Evolutionary conservation across 2,888 invertebrate genomes (phyloP), one percentile per base, ranked within the genome.

Genomic region (Geophilus truncorum): DNA sequence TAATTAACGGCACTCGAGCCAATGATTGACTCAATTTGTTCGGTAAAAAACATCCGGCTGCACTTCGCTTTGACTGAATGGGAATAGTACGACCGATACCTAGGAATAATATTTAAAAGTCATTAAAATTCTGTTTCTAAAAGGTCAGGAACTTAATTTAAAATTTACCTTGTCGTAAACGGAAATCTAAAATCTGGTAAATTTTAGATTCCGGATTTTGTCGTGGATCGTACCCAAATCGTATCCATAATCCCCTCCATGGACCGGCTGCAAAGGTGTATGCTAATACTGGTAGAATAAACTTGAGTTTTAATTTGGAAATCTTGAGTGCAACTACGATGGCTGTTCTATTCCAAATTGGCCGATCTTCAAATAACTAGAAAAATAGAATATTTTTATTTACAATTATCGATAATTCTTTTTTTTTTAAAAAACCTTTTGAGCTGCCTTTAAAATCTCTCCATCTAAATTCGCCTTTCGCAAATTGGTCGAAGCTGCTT

Each of bases 191-290:
- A 1, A 93, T 93, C 88, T 99, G 98, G 86, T 94, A 97, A 80
- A 91, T 91, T 84, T 94, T 92, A 0, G 96, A 90, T 1, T 89
- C 88, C 4, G 93, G 92, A 83, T 95, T 92, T 84, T 91, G 92
- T 30, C 95, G 90, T 0, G 98, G 98, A 88, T 99, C 97, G 86
- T 95, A 98, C 0, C 97, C 97, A 85, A 93, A 92, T 84, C 90
- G 91, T 0, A 95, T 92, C 94, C 98, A 99, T 86, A 94, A 90
- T 80, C 92, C 91, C 83, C 96, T 90, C 96, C 97, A 99, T 0
- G 97, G 98, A 0, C 99, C 98, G 82, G 92, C 93, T 80, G 90
- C 90, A 87, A 93, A 94, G 86, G 95, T 95, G 86, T 94, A 94
- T 0, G 95, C 94, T 3, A 95, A 88, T 30, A 92, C 91, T 0